phyloP scores from a whole-genome alignment of 2,888 invertebrate genomes.

The Platycheirus rosarum region DNA sequence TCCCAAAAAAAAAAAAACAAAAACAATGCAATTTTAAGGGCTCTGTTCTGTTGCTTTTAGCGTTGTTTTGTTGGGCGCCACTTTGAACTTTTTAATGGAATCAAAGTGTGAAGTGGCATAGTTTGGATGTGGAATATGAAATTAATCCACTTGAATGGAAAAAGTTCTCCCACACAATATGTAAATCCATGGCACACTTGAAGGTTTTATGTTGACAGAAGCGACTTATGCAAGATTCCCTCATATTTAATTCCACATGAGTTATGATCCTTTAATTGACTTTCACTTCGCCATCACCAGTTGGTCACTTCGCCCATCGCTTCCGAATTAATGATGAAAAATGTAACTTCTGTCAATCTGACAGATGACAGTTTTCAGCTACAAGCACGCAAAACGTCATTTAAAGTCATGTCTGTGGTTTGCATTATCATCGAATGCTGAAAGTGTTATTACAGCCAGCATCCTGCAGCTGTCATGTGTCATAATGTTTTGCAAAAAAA shows the following conservation, averaged over 20 bases:
- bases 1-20: not conserved
- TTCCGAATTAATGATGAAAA: slow-evolving; percentile 49
- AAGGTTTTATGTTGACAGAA: slow-evolving; percentile 13
- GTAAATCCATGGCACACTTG: slow-evolving; percentile 29
- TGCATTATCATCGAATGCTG: slow-evolving; percentile 41
- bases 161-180: slow-evolving; percentile 55
- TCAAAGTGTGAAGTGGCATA: slow-evolving; percentile 60
- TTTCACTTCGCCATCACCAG: slow-evolving; percentile 51
- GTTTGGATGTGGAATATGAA: slow-evolving; percentile 50
- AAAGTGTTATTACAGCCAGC: slow-evolving; percentile 19
- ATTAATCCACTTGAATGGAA: slow-evolving; percentile 60
- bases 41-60: slow-evolving; percentile 29
- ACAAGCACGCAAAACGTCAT: slow-evolving; percentile 48
- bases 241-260: slow-evolving; percentile 46
- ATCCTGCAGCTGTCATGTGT: slow-evolving; percentile 70
- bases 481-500: slow-evolving; percentile 62
- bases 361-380: slow-evolving; percentile 39
- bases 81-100: slow-evolving; percentile 54
- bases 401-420: slow-evolving; percentile 32
- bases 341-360: slow-evolving; percentile 43
- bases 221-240: slow-evolving; percentile 18
- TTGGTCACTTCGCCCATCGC: not conserved
- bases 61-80: slow-evolving; percentile 19
- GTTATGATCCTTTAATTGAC: slow-evolving; percentile 66
- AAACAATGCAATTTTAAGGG: slow-evolving; percentile 54